Conservation (phyloP, 2,888 invertebrate genomes). For the Patella caerulea region DNA sequence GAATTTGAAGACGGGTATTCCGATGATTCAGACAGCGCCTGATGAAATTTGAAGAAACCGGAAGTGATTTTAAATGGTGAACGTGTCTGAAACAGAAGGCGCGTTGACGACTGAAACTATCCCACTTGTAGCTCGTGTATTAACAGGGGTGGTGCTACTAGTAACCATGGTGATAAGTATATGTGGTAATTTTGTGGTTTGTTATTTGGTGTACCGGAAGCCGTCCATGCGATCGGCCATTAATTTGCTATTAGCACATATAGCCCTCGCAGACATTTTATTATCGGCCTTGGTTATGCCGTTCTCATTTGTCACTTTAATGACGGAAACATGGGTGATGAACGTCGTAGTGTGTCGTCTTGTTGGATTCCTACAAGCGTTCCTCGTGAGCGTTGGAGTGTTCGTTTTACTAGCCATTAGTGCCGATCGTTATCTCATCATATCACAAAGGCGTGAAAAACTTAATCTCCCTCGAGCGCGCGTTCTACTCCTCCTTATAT, state of each 20-base stretch:
- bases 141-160: conserved; percentile 24
- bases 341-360: conserved; percentile 38
- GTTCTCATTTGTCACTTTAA: conserved; percentile 43
- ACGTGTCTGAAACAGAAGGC: conserved; percentile 8
- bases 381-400: conserved; percentile 51
- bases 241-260: conserved; percentile 62
- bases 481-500: conserved; percentile 41
- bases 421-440: conserved; percentile 60
- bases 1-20: too few species aligned
- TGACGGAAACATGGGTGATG: conserved; percentile 40
- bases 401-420: conserved; percentile 58
- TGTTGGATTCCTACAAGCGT: conserved; percentile 48
- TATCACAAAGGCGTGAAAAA: conserved; percentile 53
- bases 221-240: conserved; percentile 65
- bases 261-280: conserved; percentile 58
- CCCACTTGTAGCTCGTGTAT: conserved; percentile 2
- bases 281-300: conserved; percentile 53
- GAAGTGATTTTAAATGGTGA: conserved; percentile 13
- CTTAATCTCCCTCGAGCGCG: conserved; percentile 49
- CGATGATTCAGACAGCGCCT: too few species aligned
- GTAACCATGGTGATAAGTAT: conserved; percentile 39
- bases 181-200: conserved; percentile 60
- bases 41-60: too few species aligned
- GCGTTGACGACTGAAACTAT: conserved; percentile 9
- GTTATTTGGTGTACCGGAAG: conserved; percentile 59